Evolutionary conservation across 2,113 vertebrate species (phyloP), one percentile per base, ranked within the genome.

Genomic region (Notothenia rossii): DNA sequence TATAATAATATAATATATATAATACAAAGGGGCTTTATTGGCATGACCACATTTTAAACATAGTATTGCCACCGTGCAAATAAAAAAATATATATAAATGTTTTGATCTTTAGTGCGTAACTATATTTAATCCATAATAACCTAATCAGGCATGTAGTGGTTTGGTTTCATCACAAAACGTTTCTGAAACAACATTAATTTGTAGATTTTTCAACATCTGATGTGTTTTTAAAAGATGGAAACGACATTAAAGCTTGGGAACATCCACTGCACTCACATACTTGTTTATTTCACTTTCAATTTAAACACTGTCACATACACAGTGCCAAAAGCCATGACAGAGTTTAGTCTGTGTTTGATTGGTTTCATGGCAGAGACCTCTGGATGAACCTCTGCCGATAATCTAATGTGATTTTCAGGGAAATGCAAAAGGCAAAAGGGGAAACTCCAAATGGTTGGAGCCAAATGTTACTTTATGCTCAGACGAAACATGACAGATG

Each of bases 401-500:
- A 63, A 87, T 82, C 78, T 58, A 69, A 80, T 81, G 64, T 45
- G 78, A 85, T 79, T 69, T 87, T 74, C 60, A 56, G 69, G 58
- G 84, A 86, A 81, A 86, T 61, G 72, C 77, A 69, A 40, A 75
- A 63, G 69, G 77, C 10, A 62, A 66, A 54, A 22, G 62, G 6
- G 65, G 59, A 70, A 83, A 83, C 79, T 77, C 70, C 68, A 84
- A 86, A 81, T 82, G 86, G 81, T 78, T 81, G 72, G n/a, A 75
- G 86, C 85, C 86, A 91, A 88, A 88, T 85, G 83, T 83, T 84
- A 49, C 76, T 49, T 40, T 67, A 62, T 67, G 78, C 58, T 82
- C 61, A 88, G 88, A 83, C 84, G 83, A 22, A 93, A 92, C 79
- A 86, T 87, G 91, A 86, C 82, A 87, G 82, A 90, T 86, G 85